phyloP scores from a whole-genome alignment of 2,113 vertebrate genomes.

The Arenaria interpres region DNA sequence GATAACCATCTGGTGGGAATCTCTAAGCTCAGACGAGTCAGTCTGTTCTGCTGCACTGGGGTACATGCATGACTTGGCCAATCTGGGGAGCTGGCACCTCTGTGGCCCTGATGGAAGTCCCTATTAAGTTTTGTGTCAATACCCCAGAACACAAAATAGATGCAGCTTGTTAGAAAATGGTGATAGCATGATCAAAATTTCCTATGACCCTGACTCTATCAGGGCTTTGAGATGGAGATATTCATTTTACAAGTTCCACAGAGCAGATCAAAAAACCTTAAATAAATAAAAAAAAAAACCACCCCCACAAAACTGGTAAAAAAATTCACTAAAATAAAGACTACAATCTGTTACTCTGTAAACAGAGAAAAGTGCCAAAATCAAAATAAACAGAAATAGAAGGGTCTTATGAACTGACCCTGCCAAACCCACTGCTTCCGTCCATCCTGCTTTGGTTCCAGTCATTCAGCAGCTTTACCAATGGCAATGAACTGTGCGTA shows the following conservation, averaged over 20 bases:
- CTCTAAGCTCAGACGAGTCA: neutral
- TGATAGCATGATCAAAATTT: neutral
- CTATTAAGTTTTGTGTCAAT: neutral
- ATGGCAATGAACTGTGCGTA: fast-evolving
- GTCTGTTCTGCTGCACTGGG: neutral
- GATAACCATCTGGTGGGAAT: neutral
- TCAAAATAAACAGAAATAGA: neutral
- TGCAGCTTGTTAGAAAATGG: neutral
- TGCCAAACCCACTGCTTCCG: neutral
- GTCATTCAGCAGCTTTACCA: neutral
- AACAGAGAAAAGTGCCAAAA: neutral
- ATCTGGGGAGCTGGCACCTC: neutral
- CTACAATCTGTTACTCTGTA: neutral
- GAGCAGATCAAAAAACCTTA: neutral
- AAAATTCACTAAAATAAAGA: neutral
- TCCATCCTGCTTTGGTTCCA: neutral
- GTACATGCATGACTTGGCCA: neutral
- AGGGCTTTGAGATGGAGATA: neutral
- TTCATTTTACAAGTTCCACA: neutral
- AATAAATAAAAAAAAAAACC: neutral
- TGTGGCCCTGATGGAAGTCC: neutral
- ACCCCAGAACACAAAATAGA: neutral
- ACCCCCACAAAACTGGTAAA: neutral
- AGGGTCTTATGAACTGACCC: neutral
- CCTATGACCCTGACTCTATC: neutral